These are phyloP conservation scores for Pollenia labialis DNA, from an alignment of 2,888 invertebrate genomes.

Conservation along the genomic window DNA sequence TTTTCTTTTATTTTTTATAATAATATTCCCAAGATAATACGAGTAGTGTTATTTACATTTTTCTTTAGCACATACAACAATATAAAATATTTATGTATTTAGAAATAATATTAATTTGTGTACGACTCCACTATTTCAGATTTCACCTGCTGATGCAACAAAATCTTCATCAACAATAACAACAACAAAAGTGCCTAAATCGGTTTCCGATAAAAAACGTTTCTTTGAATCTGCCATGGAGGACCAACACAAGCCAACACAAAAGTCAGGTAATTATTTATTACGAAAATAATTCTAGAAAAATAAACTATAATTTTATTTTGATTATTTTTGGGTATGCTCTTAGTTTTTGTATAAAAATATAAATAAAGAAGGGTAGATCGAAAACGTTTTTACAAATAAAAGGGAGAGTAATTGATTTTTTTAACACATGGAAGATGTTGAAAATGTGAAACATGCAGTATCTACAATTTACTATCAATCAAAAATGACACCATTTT, in stretches of 20 bases:
- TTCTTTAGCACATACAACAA: background rate
- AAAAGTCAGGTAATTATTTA: constrained; percentile 89
- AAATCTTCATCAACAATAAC: constrained; percentile 47
- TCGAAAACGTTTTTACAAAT: too few relatives aligned
- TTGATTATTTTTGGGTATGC: background rate
- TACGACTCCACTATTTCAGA: constrained; percentile 74
- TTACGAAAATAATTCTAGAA: background rate
- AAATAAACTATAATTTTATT: background rate
- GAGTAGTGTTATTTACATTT: background rate
- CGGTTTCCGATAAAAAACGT: constrained; percentile 96
- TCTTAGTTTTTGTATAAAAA: background rate
- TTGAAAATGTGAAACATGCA: too few relatives aligned
- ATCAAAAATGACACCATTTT: too few relatives aligned
- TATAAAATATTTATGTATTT: constrained; percentile 6
- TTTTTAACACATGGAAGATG: too few relatives aligned
- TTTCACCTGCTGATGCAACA: constrained; percentile 73
- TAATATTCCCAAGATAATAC: background rate
- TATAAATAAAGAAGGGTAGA: too few relatives aligned
- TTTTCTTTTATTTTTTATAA: background rate
- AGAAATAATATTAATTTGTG: constrained; percentile 10
- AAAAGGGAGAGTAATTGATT: too few relatives aligned
- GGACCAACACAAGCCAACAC: constrained; percentile 93
- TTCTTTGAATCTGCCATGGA: constrained; percentile 98
- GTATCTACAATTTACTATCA: too few relatives aligned
- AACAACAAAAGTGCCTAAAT: constrained; percentile 88